Percentiles rank a stretch among this genome's conserved stretches.
Conservation (phyloP, 2,888 invertebrate species). For the Ctenicera cuprea region DNA sequence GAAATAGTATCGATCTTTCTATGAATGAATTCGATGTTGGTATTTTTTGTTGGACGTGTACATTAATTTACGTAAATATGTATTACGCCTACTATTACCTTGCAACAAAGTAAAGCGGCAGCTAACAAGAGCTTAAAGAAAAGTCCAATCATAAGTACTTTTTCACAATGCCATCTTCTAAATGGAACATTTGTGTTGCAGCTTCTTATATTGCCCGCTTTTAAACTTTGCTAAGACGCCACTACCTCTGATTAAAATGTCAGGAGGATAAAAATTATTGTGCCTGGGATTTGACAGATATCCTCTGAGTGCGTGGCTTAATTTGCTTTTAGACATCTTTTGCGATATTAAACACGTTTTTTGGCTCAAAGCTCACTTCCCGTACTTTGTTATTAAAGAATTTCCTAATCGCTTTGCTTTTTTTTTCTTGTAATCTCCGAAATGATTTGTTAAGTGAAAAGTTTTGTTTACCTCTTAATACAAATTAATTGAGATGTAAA, state of each 20-base stretch:
- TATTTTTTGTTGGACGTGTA: too few relatives aligned
- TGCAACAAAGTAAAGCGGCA: constrained; percentile 20
- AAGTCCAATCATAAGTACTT: constrained; percentile 53
- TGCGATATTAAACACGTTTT: constrained; percentile 42
- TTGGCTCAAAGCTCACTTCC: constrained; percentile 3
- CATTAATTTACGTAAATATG: not conserved
- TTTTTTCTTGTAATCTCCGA: constrained; percentile 16
- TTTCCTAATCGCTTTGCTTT: constrained; percentile 28
- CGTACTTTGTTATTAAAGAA: not conserved
- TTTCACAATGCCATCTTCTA: constrained; percentile 55
- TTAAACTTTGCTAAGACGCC: constrained; percentile 51
- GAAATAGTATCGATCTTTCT: too few relatives aligned
- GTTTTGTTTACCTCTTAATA: constrained; percentile 31
- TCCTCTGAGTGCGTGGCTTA: constrained; percentile 51
- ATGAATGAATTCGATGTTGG: too few relatives aligned
- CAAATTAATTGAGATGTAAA: constrained; percentile 21
- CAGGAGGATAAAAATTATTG: constrained; percentile 59
- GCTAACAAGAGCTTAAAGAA: constrained; percentile 26
- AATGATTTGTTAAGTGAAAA: constrained; percentile 36
- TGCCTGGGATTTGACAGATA: constrained; percentile 55
- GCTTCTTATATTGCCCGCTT: constrained; percentile 51
- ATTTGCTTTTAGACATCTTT: constrained; percentile 50
- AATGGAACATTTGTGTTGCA: constrained; percentile 54
- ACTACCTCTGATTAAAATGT: constrained; percentile 60
- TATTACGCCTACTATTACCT: not conserved